Evolutionary conservation across 1,140 invertebrate species (phyloP), one percentile per base, ranked within the genome.

Genomic region (Drosophila asahinai): DNA sequence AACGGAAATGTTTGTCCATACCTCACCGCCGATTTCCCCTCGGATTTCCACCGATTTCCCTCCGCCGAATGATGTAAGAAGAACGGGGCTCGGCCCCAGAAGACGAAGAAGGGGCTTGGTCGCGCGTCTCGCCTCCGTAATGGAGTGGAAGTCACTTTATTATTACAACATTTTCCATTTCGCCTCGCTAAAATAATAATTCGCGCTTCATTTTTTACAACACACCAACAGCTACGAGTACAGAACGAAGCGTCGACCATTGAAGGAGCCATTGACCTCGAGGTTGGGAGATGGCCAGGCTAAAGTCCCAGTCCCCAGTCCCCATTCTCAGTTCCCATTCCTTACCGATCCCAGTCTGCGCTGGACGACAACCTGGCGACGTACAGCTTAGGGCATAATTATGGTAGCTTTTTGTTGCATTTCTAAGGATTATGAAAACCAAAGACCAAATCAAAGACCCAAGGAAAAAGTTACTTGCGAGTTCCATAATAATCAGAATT

Each of bases 81-180:
- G 63, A 58, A 55, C 72, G 58, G 19, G 55, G 55, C 74, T 40
- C 30, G 19, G 51, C 60, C 42, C 30, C 54, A 48, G n/a, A 19
- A 48, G n/a, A 19, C 36, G 51, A 68, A 60, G 66, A 42, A 72
- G 66, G 67, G 48, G 70, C 70, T 54, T 74, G 58, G 47, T 25
- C 68, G 42, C 36, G 27, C 30, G 62, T 52, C 64, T 77, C 45
- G 72, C 47, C 72, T 76, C 40, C 74, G 63, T 77, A 77, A 77
- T 70, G 75, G 75, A 77, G 74, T 77, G 58, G 75, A 67, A 77
- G 74, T 77, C 80, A 83, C 84, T 89, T 84, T 84, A 84, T 87
- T 89, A 87, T 89, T 89, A 84, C 83, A 89, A 87, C 84, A 84
- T 87, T 87, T 84, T 81, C 84, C 63, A 84, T 81, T 89, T 89